phyloP scores from a whole-genome alignment of 2,888 invertebrate species.

The Magallana nippona region DNA sequence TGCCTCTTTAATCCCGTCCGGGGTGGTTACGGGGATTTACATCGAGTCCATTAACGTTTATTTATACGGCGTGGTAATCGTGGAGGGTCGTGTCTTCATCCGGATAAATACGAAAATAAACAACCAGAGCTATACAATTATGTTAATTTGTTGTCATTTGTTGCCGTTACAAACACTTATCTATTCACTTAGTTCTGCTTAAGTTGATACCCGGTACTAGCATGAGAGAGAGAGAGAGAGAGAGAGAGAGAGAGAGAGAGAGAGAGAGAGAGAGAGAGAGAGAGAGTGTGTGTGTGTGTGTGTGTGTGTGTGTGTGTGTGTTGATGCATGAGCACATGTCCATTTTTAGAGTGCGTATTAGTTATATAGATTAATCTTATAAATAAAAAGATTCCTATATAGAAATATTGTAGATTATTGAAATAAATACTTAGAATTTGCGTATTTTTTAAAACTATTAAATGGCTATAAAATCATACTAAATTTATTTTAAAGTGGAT shows the following conservation, averaged over 20 bases:
- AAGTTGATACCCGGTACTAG: too few species aligned
- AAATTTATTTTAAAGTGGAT: too few species aligned
- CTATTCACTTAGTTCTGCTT: background rate
- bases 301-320: too few species aligned
- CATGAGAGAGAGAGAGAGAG: constrained; percentile 10
- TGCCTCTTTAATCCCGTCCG: background rate
- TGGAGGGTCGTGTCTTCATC: background rate
- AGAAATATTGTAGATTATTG: too few species aligned
- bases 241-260: background rate
- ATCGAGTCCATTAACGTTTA: constrained; percentile 1
- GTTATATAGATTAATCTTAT: too few species aligned
- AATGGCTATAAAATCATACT: too few species aligned
- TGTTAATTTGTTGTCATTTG: background rate
- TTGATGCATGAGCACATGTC: too few species aligned
- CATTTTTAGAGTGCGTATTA: too few species aligned
- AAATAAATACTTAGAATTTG: too few species aligned
- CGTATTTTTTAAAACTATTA: too few species aligned
- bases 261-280: background rate
- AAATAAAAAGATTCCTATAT: too few species aligned
- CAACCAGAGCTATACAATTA: background rate
- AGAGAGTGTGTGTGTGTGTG: background rate
- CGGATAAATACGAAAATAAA: background rate
- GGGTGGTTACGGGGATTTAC: constrained; percentile 11
- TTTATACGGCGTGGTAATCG: background rate
- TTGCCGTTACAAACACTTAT: constrained; percentile 20